Evolutionary conservation across 2,113 vertebrate genomes (phyloP).

Genomic region (Cariama cristata): DNA sequence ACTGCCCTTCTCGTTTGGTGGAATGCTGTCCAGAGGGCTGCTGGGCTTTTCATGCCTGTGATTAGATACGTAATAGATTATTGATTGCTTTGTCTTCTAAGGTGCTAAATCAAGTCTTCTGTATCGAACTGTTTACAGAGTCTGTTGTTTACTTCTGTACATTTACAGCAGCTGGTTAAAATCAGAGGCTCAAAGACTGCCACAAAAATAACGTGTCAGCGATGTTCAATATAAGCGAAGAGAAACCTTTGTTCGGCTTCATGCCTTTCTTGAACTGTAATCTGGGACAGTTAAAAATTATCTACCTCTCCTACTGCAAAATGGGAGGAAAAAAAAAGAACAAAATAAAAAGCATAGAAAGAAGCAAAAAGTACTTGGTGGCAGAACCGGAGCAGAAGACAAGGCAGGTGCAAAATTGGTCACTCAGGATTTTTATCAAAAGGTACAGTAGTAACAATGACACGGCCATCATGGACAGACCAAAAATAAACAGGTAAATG

Average conservation of each 20-base stretch:
- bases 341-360: not conserved
- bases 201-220: not conserved
- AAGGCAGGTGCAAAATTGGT: not conserved
- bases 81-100: constrained; percentile 28
- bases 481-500: not conserved
- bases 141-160: constrained; percentile 9
- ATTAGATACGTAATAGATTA: constrained; percentile 55
- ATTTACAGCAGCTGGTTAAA: constrained; percentile 23
- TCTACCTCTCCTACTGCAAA: not conserved
- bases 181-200: not conserved
- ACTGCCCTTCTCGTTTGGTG: not conserved
- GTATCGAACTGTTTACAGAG: constrained; percentile 36
- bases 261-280: not conserved
- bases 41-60: not conserved
- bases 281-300: not conserved
- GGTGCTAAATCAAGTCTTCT: constrained; percentile 6
- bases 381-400: not conserved
- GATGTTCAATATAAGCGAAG: not conserved
- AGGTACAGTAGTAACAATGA: not conserved
- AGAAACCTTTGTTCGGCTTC: not conserved
- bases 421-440: accelerated
- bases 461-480: not conserved
- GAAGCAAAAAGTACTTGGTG: not conserved
- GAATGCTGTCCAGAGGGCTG: not conserved
- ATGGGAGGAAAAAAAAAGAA: accelerated